These are phyloP conservation scores for Sinocyclocheilus rhinocerous DNA, from an alignment of 2,113 vertebrate species.

Conservation along the genomic window DNA sequence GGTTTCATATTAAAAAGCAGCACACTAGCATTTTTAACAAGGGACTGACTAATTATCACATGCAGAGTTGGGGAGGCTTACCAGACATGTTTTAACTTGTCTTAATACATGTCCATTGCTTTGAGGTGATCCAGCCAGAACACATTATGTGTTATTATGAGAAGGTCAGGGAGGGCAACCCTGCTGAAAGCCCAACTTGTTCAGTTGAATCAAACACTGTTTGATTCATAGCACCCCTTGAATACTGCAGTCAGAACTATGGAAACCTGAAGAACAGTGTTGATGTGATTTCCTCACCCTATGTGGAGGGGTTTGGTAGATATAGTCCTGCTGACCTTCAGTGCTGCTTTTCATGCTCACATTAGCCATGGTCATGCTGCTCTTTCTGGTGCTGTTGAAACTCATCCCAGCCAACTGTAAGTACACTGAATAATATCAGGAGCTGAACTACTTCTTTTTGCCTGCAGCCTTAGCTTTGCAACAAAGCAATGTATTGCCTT, in stretches of 20 bases:
- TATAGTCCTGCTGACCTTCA: not conserved
- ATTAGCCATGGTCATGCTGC: conserved; percentile 43
- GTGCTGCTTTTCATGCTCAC: not conserved
- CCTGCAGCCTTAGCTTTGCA: not conserved
- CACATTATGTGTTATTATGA: not conserved
- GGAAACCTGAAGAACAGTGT: conserved; percentile 53
- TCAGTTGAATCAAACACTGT: conserved; percentile 60
- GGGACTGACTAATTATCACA: not conserved
- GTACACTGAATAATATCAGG: conserved; percentile 48
- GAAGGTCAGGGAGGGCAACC: conserved; percentile 26
- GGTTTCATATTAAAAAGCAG: not conserved
- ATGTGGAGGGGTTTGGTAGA: conserved; percentile 19
- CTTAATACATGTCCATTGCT: not conserved
- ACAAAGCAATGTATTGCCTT: not conserved
- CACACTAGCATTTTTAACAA: not conserved
- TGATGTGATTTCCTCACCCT: conserved; percentile 23
- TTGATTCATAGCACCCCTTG: conserved; percentile 10
- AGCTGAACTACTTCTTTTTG: not conserved
- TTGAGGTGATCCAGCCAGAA: not conserved
- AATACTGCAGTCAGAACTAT: conserved; percentile 61
- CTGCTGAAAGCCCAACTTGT: conserved; percentile 1
- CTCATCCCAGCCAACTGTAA: conserved; percentile 60
- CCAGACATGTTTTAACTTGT: not conserved
- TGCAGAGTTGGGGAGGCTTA: too few species aligned
- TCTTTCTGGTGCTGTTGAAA: conserved; percentile 56